Percentiles rank a stretch among this genome's conserved stretches.
Evolutionary conservation across 2,113 vertebrate genomes (phyloP).

Genomic region (Puntigrus tetrazona): DNA sequence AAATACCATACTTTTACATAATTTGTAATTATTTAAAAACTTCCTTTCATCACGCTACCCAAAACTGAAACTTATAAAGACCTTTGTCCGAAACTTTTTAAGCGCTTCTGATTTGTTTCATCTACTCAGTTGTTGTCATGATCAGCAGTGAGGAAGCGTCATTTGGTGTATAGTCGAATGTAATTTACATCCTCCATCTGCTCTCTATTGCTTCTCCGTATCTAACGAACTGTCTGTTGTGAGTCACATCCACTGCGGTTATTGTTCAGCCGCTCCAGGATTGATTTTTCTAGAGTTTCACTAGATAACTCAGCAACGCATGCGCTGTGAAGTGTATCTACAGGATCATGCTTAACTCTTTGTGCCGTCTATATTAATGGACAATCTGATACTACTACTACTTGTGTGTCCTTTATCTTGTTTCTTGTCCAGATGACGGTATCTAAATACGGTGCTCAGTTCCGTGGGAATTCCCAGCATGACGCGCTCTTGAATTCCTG

Average conservation of each 20-base stretch:
- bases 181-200: constrained; percentile 50
- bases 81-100: too few relatives aligned
- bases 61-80: too few relatives aligned
- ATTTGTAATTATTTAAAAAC: too few relatives aligned
- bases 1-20: too few relatives aligned
- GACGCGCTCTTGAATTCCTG: constrained; percentile 96
- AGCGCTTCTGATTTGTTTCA: too few relatives aligned
- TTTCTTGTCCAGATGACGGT: constrained; percentile 80
- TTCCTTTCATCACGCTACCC: too few relatives aligned
- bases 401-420: constrained; percentile 7
- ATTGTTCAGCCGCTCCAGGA: constrained; percentile 20
- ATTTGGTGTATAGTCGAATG: constrained; percentile 31
- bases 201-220: constrained; percentile 22
- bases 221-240: constrained; percentile 50
- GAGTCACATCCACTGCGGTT: constrained; percentile 30
- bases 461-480: constrained; percentile 91
- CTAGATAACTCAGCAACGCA: constrained; percentile 11
- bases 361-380: neutral
- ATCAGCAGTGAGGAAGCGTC: constrained; percentile 33
- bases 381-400: neutral
- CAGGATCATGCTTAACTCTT: neutral
- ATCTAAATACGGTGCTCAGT: constrained; percentile 90
- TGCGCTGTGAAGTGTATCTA: neutral
- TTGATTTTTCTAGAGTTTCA: constrained; percentile 10
- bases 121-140: constrained; percentile 16